Base-by-base conservation (phyloP, 2,888 invertebrate species). In the Cerceris rybyensis region DNA sequence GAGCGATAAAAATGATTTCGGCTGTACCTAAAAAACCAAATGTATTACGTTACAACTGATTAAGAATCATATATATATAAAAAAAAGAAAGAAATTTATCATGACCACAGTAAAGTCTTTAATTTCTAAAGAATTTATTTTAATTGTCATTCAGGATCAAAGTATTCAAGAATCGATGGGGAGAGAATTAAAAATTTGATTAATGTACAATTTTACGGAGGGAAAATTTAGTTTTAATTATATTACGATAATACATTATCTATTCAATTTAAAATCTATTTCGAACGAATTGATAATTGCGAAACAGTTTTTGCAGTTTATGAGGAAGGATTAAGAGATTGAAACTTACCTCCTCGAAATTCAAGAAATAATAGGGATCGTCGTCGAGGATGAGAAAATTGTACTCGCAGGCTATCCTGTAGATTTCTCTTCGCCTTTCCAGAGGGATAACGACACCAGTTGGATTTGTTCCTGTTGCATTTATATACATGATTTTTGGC, bases 361-460 rank as follows among this genome's bases (percentile, higher is more conserved):
- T 95, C 88, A 97, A 93, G 89, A 96, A 97, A 92, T 95, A 96
- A 88, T 97, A 97, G 0, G 97, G 96, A 91, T 97, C 97, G 87
- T 97, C 97, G 90, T 97, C 97, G 7, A 97, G 87, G 67, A 97
- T 96, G 8, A 97, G 88, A 49, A 97, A 94, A 92, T 97, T 95
- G 90, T 96, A 96, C 90, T 95, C 94, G 91, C 96, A 96, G 59
- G 96, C 96, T 78, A 97, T 93, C 82, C 94, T 93, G 89, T 97
- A 97, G 57, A 97, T 95, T 91, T 95, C 94, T 78, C 94, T 93
- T 75, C 95, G 94, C 80, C 97, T 93, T 14, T 95, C 94, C 58
- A 94, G 93, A 0, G 96, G 93, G 69, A 96, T 93, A 0, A 96
- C 95, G 0, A 94, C 94, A 0, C 97, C 97, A 0, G 96, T 95